Conservation (phyloP, 2,888 invertebrate species). For the Buathra laborator region DNA sequence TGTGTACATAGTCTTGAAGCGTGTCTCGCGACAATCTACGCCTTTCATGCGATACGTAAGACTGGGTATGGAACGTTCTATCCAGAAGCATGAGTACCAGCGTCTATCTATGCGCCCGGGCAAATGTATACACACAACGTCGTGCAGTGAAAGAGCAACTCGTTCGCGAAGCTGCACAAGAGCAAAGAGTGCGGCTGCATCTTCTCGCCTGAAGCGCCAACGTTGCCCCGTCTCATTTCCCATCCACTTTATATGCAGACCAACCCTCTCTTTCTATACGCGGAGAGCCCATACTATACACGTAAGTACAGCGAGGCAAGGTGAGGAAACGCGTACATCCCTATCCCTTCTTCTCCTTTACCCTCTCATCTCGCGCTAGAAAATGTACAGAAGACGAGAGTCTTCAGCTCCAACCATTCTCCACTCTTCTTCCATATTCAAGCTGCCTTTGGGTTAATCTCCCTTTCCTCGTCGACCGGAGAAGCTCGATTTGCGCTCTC, state of each 20-base stretch:
- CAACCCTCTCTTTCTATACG: slow-evolving; percentile 72
- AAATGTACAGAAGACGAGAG: slow-evolving; percentile 16
- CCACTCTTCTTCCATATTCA: slow-evolving; percentile 38
- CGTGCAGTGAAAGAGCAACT: slow-evolving; percentile 50
- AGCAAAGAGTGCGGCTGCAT: slow-evolving; percentile 41
- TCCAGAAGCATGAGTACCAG: slow-evolving; percentile 22
- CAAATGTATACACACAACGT: slow-evolving; percentile 48
- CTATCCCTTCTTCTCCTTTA: slow-evolving; percentile 35
- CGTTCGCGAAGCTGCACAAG: slow-evolving; percentile 53
- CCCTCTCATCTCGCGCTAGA: neutral
- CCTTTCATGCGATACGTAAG: slow-evolving; percentile 43
- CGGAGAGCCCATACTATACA: slow-evolving; percentile 12
- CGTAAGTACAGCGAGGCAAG: slow-evolving; percentile 68
- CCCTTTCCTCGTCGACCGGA: slow-evolving; percentile 51
- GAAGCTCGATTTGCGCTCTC: slow-evolving; percentile 40
- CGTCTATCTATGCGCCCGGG: slow-evolving; percentile 46
- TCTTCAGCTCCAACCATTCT: slow-evolving; percentile 46
- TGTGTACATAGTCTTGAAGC: slow-evolving; percentile 4
- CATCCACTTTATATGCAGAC: slow-evolving; percentile 84
- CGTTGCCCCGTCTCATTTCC: slow-evolving; percentile 82
- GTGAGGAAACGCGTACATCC: slow-evolving; percentile 62
- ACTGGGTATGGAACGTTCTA: slow-evolving; percentile 10
- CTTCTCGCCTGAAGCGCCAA: slow-evolving; percentile 62
- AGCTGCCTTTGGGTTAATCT: slow-evolving; percentile 61
- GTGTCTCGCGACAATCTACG: slow-evolving; percentile 57